Base-by-base conservation (phyloP, 2,113 vertebrate species). In the Anoura caudifer region DNA sequence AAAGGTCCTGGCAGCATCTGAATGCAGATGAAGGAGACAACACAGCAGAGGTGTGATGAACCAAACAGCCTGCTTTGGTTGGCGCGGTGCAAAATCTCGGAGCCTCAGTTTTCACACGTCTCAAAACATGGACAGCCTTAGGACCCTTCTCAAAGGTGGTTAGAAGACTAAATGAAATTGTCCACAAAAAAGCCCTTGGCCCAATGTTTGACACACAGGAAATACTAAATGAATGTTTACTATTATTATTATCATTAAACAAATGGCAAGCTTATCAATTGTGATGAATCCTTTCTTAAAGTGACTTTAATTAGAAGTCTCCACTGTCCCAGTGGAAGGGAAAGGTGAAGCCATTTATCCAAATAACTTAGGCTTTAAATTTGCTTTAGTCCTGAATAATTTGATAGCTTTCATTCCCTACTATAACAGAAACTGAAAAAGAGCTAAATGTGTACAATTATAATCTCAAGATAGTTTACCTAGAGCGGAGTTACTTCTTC, bases 381-480 rank as follows among this genome's bases (percentile, higher is more conserved):
- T 76, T 45, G 59, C 65, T 52, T 94, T 72, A 11, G 47, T 83
- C 41, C 15, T 45, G 36, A 87, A n/a, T 70, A 82, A 89, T 67
- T 50, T 72, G 41, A 45, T 70, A 92, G 41, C 65, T 94, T 95
- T 72, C 41, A 52, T 94, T 73, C 31, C 26, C 85, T 94, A 36
- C 36, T 72, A 67, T 31, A 69, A 59, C 56, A 75, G 43, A 92
- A 54, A 63, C 24, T 65, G 43, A 45, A 31, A 31, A 83, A 83
- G 84, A 69, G 54, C 22, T 63, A 33, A 91, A 56, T 92, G 36
- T 75, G 6, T 54, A 31, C 84, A 76, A 52, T 87, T 93, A 81
- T 38, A 88, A 88, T 94, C 36, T 3, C 54, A 92, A 93, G 72
- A 84, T 76, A 73, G 54, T 95, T 97, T 90, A 92, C 87, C 45